Evolutionary conservation across 2,797 vertebrate species (phyloP), one percentile per base, ranked within the genome.

Genomic region (Malacoctenus gilli): DNA sequence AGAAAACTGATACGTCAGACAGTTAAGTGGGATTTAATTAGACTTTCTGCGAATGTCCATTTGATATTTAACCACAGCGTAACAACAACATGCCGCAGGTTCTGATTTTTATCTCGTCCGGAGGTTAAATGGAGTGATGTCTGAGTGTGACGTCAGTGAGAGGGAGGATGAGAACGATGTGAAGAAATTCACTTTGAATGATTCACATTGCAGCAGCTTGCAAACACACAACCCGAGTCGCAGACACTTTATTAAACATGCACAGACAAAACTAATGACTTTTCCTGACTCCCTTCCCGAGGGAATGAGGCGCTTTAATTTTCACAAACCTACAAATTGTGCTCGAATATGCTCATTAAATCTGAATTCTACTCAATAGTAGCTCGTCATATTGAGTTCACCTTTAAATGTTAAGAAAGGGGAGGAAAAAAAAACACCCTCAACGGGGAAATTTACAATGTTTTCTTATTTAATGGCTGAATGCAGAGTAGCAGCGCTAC

Each of bases 231-330:
- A 54, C 22, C 13, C 15, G 0, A 30, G 30, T 37, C 42, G 44
- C 28, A 53, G 4, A 0, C 5, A 25, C 16, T 48, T 37, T 21
- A 72, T 48, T 19, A 57, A 42, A 7, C 5, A 28, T 25, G 16
- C 41, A 34, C 10, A 32, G 7, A 3, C 20, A 53, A 36, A 10
- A 36, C 8, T 22, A 21, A 18, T 35, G 2, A 59, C n/a, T 39
- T 37, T 22, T 51, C 35, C 18, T 22, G 14, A 21, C 31, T 8
- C 54, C 12, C 18, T 52, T 39, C 2, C 25, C 47, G 13, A 8
- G 15, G 31, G 19, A 19, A 51, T 41, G 50, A 67, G 49, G 47
- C 51, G 8, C 47, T 41, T 36, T 68, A 22, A 49, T 57, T 69
- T 53, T 46, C 4, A 36, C 12, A 31, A 22, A 47, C 31, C 34